Evolutionary conservation across 2,888 invertebrate species (phyloP).

Genomic region (Cryptophagus acutangulus): DNA sequence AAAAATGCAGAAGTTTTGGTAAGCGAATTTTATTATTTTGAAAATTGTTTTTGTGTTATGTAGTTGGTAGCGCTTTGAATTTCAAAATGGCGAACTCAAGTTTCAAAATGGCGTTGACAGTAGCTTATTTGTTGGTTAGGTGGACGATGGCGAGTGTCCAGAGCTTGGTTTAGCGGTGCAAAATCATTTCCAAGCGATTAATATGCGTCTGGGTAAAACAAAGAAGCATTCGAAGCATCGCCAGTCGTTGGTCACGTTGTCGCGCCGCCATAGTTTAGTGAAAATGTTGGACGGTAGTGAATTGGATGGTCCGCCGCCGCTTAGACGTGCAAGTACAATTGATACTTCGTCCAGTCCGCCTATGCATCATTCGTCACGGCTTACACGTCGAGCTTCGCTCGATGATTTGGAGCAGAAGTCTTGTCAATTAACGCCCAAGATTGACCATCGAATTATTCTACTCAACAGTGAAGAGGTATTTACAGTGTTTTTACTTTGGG

Average conservation of each 20-base stretch:
- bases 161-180: slow-evolving; percentile 78
- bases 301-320: slow-evolving; percentile 67
- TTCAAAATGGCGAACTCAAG: too few species aligned
- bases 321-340: slow-evolving; percentile 53
- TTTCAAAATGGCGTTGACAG: too few species aligned
- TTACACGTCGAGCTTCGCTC: slow-evolving; percentile 67
- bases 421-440: slow-evolving; percentile 73
- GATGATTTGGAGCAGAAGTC: slow-evolving; percentile 79
- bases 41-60: slow-evolving; percentile 7
- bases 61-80: too few species aligned
- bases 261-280: slow-evolving; percentile 73
- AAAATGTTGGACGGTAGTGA: slow-evolving; percentile 69
- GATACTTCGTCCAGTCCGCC: slow-evolving; percentile 36
- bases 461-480: slow-evolving; percentile 68
- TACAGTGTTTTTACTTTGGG: slow-evolving; percentile 2
- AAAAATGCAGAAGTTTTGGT: slow-evolving; percentile 70
- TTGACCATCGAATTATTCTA: slow-evolving; percentile 75
- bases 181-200: slow-evolving; percentile 86
- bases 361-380: slow-evolving; percentile 43
- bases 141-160: slow-evolving; percentile 81
- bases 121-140: slow-evolving; percentile 47
- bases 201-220: slow-evolving; percentile 68
- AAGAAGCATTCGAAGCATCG: slow-evolving; percentile 72
- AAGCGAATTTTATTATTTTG: slow-evolving; percentile 40
- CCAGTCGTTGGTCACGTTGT: slow-evolving; percentile 79